phyloP scores from a whole-genome alignment of 1,140 invertebrate species.

The Telenomus remus region DNA sequence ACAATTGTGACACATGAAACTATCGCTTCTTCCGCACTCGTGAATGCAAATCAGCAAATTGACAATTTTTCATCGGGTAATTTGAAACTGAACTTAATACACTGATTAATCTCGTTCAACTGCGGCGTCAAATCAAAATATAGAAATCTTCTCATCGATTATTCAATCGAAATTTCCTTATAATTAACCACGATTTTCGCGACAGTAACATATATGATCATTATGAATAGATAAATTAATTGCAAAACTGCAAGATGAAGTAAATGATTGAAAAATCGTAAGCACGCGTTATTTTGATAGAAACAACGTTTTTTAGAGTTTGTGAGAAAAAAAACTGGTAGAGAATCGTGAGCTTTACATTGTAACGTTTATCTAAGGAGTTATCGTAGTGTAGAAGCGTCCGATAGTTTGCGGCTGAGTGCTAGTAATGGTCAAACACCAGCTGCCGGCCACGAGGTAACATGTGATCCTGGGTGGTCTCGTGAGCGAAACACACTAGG shows the following conservation, averaged over 20 bases:
- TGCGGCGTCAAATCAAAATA: not conserved
- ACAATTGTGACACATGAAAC: constrained; percentile 28
- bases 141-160: not conserved
- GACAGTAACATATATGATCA: no score
- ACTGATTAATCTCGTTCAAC: not conserved
- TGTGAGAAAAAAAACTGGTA: no score
- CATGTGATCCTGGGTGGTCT: constrained; percentile 59
- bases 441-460: constrained; percentile 54
- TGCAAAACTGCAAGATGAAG: no score
- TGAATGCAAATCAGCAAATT: constrained; percentile 25
- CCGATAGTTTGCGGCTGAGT: not conserved
- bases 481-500: constrained; percentile 36
- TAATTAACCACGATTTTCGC: no score
- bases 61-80: not conserved
- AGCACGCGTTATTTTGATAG: no score
- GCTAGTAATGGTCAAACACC: constrained; percentile 44
- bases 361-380: no score
- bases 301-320: no score
- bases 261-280: no score
- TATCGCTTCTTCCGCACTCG: constrained; percentile 1
- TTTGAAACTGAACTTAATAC: not conserved
- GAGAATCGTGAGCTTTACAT: no score
- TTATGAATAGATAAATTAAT: no score
- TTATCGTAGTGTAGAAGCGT: no score
- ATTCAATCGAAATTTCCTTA: constrained; percentile 1